Base-by-base conservation (phyloP, 2,113 vertebrate genomes). In the Zootoca vivipara region DNA sequence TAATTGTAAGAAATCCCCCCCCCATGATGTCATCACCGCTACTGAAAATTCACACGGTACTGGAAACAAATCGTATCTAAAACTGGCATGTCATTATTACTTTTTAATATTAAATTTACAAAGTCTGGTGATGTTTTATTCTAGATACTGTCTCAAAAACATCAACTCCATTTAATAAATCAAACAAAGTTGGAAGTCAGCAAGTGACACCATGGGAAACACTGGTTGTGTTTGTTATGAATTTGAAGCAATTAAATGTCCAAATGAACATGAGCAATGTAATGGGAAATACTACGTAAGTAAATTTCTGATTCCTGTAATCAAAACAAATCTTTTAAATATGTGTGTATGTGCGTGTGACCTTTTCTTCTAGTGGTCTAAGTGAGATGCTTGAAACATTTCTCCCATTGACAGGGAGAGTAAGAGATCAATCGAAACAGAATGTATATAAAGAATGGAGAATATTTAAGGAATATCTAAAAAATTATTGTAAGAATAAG, bases 261-360 rank as follows among this genome's bases (percentile, higher is more conserved):
- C 99, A 99, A 93, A 99, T 99, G 99, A 99, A 99, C 91, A 99
- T 99, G 99, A 99, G 99, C 95, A 99, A 99, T 9, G 99, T 99
- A 75, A 99, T 99, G 99, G 99, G 99, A 87, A 99, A 99, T 93
- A 99, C 99, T 70, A 99, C 98, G 99, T 99, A 96, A 96, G 98
- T 94, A 38, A 2, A 58, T 58, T 75, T 70, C 22, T 58, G 42
- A 77, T 69, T 9, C 83, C 5, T 72, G 7, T 74, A 15, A 46
- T 33, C 1, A n/a, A 67, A 69, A 86, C 2, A 52, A 30, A 56
- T 87, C 3, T 42, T 78, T n/a, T 46, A 40, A 46, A 8, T 22
- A 24, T 42, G 10, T 67, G 28, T 8, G 10, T 69, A 22, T 56
- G 30, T 33, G 2, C 65, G 28, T 15, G 38, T 5, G 7, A 65